Base-by-base conservation (phyloP, 2,113 vertebrate species). In the Odontophorus gujanensis region DNA sequence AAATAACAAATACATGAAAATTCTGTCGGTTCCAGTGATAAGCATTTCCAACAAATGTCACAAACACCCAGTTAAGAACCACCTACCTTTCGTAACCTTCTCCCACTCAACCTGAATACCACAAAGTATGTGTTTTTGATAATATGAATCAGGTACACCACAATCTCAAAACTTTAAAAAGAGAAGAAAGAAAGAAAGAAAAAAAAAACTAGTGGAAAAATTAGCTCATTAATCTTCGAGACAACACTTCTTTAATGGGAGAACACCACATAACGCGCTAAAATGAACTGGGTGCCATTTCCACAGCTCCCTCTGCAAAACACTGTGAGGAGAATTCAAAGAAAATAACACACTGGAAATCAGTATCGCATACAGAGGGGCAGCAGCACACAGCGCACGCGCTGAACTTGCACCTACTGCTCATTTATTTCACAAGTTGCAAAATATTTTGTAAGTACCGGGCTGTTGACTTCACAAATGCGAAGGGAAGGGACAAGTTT, bases 1-100 rank as follows among this genome's bases (percentile, higher is more conserved):
- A 98, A 98, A 97, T 96, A 97, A 96, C 86, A 97, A 95, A 94
- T 92, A 85, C 87, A 91, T 93, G 93, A 83, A 96, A 97, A 97
- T 97, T 96, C 97, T 93, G 93, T 91, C 87, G 97, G 93, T 89
- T 92, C 91, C 42, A 50, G 63, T 93, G 93, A 98, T 94, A 97
- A 97, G 94, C 92, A 94, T 92, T 96, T 96, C 72, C 91, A 97
- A 95, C 90, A 98, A 97, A 96, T 91, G 95, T 94, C 94, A 97
- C 92, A 95, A 96, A 97, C 87, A 95, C 63, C 34, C 47, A 75
- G 81, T 48, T 81, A 86, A 95, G 91, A 92, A 91, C 84, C 92
- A 96, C 82, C 95, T 90, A 96, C 96, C 95, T 61, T 89, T 57
- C 80, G 92, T 50, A 90, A 83, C 88, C 80, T 85, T 96, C 87